Percentiles rank a stretch among this genome's conserved stretches.
Conservation (phyloP, 2,113 vertebrate genomes). For the Coptodon bakossiorum region DNA sequence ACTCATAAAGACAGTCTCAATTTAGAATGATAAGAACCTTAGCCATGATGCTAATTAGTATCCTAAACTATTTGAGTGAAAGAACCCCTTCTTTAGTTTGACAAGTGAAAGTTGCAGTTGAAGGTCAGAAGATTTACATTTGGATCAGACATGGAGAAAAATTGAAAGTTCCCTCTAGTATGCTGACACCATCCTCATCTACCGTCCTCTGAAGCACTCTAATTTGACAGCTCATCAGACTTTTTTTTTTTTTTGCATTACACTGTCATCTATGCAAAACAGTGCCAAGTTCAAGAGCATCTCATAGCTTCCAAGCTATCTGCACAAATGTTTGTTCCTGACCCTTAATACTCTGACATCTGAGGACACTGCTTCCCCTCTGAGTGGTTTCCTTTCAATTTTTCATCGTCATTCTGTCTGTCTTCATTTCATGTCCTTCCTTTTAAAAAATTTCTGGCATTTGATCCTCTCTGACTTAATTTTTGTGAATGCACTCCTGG, state of each 20-base stretch:
- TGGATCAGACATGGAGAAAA: not conserved
- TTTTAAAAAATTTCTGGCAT: not conserved
- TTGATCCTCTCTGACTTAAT: not conserved
- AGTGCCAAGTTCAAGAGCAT: not conserved
- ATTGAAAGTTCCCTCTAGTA: not conserved
- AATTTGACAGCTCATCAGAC: conserved; percentile 10
- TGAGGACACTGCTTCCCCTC: not conserved
- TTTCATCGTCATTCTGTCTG: not conserved
- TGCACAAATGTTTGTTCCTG: not conserved
- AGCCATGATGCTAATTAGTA: not conserved
- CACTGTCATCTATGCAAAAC: not conserved
- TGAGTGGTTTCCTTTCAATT: not conserved
- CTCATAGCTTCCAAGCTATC: not conserved
- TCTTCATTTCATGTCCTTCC: not conserved
- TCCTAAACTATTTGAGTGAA: not conserved
- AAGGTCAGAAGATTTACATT: not conserved
- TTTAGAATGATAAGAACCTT: not conserved
- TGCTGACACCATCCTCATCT: not conserved
- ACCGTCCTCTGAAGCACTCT: not conserved
- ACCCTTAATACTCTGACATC: not conserved
- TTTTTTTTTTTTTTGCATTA: not conserved
- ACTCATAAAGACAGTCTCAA: not conserved
- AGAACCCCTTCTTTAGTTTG: not conserved
- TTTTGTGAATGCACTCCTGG: not conserved
- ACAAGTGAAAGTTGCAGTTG: not conserved